Base-by-base conservation (phyloP, 2,888 invertebrate species). In the Torymus texanus region DNA sequence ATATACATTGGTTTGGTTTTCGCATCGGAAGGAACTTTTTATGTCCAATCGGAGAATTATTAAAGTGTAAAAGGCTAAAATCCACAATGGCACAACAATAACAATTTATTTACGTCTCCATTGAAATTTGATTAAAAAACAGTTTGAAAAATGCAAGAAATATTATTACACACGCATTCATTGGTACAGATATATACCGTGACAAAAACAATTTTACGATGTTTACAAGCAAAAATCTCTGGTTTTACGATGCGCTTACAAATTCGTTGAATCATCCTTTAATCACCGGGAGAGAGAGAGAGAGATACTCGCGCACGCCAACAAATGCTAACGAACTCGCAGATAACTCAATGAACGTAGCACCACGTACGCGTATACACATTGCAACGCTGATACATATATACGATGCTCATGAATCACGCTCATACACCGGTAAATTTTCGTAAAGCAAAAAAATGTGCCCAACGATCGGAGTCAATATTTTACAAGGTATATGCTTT, bases 11-110 rank as follows among this genome's bases (percentile, higher is more conserved):
- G 41, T 70, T 65, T 51, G 71, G 67, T 58, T 76, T 73, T 67
- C 71, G 29, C 50, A 63, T 67, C 61, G 56, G 24, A 62, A 63
- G 10, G 14, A 73, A 63, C 62, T 77, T 80, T 74, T 80, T 74
- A 74, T 61, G 74, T 65, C 53, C 55, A 21, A 50, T 55, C 70
- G 41, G 53, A 68, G 53, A 59, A 65, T 75, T 78, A 74, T 74
- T 62, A 58, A 63, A 68, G 51, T 63, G 51, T 63, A 67, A 68
- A 75, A 67, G 12, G 41, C 14, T 18, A 73, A 75, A 65, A 70
- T 65, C 29, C n/a, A 3, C 53, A 41, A 41, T 41, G 41, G 41
- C 65, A 16, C 12, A 2, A 16, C 16, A 50, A 3, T 66, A 53
- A 59, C 3, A 50, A 59, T 21, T 59, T 59, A 61, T 71, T 71